phyloP scores from a whole-genome alignment of 2,888 invertebrate species.

The Heteromyza rotundicornis region DNA sequence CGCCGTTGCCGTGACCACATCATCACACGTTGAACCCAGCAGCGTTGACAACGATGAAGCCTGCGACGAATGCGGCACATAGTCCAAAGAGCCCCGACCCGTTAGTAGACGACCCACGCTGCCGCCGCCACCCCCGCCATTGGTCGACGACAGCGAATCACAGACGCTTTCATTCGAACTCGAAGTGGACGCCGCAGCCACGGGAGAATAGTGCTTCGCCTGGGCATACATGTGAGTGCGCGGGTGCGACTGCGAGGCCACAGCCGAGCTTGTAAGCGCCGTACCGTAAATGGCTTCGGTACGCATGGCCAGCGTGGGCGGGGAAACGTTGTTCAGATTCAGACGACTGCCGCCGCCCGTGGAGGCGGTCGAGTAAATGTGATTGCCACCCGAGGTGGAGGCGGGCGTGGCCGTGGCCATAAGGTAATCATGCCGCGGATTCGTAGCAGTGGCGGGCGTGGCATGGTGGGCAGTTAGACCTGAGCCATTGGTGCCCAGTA shows the following conservation, averaged over 20 bases:
- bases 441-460: conserved; percentile 52
- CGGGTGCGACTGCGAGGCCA: conserved; percentile 33
- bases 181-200: conserved; percentile 68
- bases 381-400: conserved; percentile 45
- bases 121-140: conserved; percentile 62
- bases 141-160: conserved; percentile 69
- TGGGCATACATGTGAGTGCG: conserved; percentile 56
- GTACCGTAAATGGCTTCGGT: conserved; percentile 49
- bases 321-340: conserved; percentile 54
- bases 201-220: conserved; percentile 56
- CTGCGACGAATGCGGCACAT: conserved; percentile 53
- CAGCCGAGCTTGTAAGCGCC: conserved; percentile 19
- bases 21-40: conserved; percentile 53
- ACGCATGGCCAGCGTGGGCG: conserved; percentile 54
- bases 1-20: conserved; percentile 54
- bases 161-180: conserved; percentile 88
- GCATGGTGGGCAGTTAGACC: conserved; percentile 56
- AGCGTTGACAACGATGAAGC: conserved; percentile 53
- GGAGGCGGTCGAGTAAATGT: conserved; percentile 42
- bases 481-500: conserved; percentile 42
- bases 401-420: conserved; percentile 54
- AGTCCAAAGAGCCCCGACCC: conserved; percentile 53
- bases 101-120: conserved; percentile 41
- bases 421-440: conserved; percentile 55
- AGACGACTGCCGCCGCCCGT: conserved; percentile 43